Percentiles rank a stretch among this genome's conserved stretches.
Conservation (phyloP, 2,888 invertebrate genomes). For the Drosophila colorata region DNA sequence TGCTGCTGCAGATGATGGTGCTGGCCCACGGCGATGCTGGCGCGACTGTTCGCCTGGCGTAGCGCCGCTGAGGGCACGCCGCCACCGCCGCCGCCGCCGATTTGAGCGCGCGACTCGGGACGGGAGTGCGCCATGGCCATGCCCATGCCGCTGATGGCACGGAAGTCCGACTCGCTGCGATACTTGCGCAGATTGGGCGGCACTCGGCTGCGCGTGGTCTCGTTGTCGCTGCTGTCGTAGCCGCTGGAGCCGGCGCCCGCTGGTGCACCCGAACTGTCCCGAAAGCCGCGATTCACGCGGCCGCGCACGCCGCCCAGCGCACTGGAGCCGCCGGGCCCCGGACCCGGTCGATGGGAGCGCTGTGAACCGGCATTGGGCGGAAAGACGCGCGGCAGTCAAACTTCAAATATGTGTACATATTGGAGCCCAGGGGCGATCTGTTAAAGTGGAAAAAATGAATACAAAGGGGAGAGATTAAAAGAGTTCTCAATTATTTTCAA, state of each 20-base stretch:
- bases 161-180: constrained; percentile 94
- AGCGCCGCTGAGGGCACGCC: constrained; percentile 88
- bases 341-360: constrained; percentile 87
- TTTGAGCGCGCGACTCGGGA: constrained; percentile 84
- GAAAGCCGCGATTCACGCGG: constrained; percentile 86
- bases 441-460: background rate
- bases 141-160: constrained; percentile 85
- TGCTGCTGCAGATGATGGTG: constrained; percentile 67
- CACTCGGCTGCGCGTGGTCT: constrained; percentile 87
- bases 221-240: constrained; percentile 95
- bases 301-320: constrained; percentile 86
- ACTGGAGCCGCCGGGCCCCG: constrained; percentile 72
- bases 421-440: constrained; percentile 94
- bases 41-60: constrained; percentile 89
- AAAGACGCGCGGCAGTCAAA: constrained; percentile 95
- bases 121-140: constrained; percentile 80
- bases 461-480: background rate
- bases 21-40: constrained; percentile 86
- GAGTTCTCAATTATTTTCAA: too few relatives aligned
- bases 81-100: constrained; percentile 65
- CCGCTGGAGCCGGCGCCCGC: constrained; percentile 91
- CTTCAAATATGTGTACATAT: constrained; percentile 97
- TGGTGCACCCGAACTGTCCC: constrained; percentile 87
- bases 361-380: constrained; percentile 93
- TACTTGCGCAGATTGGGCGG: constrained; percentile 88